phyloP scores from a whole-genome alignment of 2,797 vertebrate genomes.

The Scolopax rusticola region DNA sequence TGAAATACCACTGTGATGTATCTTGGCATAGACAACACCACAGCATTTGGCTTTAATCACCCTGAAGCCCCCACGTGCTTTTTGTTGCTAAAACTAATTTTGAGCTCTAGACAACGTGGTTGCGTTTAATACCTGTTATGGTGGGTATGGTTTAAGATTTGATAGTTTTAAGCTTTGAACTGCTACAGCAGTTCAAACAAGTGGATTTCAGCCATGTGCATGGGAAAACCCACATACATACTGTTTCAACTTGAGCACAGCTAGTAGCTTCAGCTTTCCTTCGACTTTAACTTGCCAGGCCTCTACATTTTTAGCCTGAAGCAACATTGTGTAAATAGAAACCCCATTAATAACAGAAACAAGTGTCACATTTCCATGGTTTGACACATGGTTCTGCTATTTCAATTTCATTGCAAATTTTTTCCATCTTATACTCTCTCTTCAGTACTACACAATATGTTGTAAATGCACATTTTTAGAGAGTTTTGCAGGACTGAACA shows the following conservation, averaged over 20 bases:
- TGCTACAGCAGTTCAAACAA: not conserved
- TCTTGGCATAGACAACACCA: not conserved
- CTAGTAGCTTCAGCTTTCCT: not conserved
- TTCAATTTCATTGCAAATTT: slow-evolving; percentile 57
- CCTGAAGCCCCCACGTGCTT: fast-evolving
- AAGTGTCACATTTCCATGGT: slow-evolving; percentile 49
- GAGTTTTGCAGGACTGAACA: not conserved
- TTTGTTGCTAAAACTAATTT: not conserved
- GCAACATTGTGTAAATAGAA: not conserved
- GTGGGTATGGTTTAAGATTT: not conserved
- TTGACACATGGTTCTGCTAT: slow-evolving; percentile 51
- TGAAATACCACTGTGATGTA: not conserved
- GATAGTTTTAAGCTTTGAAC: not conserved
- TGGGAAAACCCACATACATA: not conserved
- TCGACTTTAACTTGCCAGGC: not conserved
- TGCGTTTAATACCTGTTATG: not conserved
- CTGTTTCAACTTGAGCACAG: not conserved
- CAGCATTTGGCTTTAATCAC: not conserved
- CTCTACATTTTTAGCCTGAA: slow-evolving; percentile 19
- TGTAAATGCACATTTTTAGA: slow-evolving; percentile 25
- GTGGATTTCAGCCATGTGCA: not conserved
- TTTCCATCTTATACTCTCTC: slow-evolving; percentile 46
- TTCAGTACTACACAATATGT: not conserved
- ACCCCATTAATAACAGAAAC: slow-evolving; percentile 41
- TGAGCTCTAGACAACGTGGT: not conserved